These are phyloP conservation scores for Digitonthophagus gazella DNA, from an alignment of 2,888 invertebrate genomes.

Conservation along the genomic window DNA sequence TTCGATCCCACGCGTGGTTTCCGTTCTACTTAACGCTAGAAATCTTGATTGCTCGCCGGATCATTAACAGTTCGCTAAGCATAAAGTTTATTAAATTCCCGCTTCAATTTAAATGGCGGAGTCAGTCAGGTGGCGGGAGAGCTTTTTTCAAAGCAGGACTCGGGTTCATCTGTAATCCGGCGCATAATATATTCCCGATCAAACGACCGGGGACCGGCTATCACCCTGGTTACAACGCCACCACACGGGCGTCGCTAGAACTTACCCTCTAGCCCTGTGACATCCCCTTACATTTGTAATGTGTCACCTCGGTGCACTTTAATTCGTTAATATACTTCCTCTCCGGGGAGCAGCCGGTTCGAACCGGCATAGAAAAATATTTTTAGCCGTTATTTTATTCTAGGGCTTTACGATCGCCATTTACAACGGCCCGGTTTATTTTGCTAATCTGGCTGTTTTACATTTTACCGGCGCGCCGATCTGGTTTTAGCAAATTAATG, in stretches of 20 bases:
- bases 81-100: slow-evolving; percentile 33
- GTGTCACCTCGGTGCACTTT: slow-evolving; percentile 16
- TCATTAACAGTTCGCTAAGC: slow-evolving; percentile 36
- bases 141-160: neutral
- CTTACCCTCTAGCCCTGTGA: slow-evolving; percentile 9
- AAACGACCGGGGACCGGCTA: slow-evolving; percentile 2
- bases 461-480: neutral
- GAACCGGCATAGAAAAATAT: neutral
- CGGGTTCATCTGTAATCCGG: neutral
- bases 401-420: neutral
- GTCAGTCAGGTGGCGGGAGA: slow-evolving; percentile 2
- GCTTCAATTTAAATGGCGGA: slow-evolving; percentile 17
- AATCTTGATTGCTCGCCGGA: slow-evolving; percentile 33
- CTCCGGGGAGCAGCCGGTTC: slow-evolving; percentile 4
- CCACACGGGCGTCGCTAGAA: neutral
- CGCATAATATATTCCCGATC: slow-evolving; percentile 13
- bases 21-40: slow-evolving; percentile 21
- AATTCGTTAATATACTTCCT: slow-evolving; percentile 16
- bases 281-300: slow-evolving; percentile 19
- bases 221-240: slow-evolving; percentile 5
- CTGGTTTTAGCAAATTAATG: neutral
- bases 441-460: neutral
- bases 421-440: neutral
- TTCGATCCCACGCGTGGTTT: neutral
- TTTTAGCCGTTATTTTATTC: neutral